phyloP scores from a whole-genome alignment of 2,113 vertebrate species.

The Colius striatus region DNA sequence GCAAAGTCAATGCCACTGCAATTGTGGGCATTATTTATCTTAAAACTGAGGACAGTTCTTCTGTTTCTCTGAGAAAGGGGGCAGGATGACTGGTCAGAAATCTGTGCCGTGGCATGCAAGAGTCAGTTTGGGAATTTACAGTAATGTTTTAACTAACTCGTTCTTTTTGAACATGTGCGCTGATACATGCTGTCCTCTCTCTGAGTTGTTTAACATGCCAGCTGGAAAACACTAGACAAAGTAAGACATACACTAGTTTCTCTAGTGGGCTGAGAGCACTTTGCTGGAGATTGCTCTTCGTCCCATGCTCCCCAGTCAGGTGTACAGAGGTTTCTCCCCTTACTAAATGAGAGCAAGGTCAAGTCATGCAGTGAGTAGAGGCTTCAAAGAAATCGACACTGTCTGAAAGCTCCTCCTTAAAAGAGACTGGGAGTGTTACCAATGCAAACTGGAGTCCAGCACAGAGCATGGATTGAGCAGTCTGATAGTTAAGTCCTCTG shows the following conservation, averaged over 20 bases:
- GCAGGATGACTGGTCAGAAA: background rate
- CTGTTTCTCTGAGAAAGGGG: background rate
- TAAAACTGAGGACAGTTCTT: background rate
- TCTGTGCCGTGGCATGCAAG: background rate
- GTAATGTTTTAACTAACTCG: background rate
- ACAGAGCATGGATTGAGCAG: background rate
- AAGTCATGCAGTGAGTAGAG: background rate
- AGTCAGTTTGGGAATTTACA: background rate
- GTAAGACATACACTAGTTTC: background rate
- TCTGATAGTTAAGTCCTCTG: background rate
- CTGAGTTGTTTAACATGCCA: background rate
- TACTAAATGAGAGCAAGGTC: background rate
- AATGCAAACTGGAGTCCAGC: background rate
- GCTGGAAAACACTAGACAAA: background rate
- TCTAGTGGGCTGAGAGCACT: background rate
- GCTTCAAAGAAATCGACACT: background rate
- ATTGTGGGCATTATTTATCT: background rate
- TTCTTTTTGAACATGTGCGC: background rate
- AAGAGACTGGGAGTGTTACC: background rate
- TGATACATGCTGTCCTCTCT: background rate
- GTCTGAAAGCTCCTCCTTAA: background rate
- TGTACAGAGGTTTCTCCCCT: background rate
- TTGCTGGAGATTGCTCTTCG: background rate
- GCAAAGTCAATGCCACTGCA: accelerated
- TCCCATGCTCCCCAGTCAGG: background rate